Percentiles rank a stretch among this genome's conserved stretches.
These are phyloP conservation scores for Calephelis nemesis DNA, from an alignment of 1,140 invertebrate genomes.

Conservation along the genomic window DNA sequence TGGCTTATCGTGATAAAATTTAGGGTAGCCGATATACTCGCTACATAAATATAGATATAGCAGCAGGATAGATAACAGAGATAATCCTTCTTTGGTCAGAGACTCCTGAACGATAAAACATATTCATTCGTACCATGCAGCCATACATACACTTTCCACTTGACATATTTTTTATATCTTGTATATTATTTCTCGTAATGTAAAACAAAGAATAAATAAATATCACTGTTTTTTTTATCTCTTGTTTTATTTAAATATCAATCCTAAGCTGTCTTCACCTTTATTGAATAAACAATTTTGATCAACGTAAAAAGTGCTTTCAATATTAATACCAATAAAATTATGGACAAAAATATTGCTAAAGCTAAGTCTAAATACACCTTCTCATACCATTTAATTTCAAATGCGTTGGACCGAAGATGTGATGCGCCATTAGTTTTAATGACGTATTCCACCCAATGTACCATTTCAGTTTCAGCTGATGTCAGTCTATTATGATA, in stretches of 20 bases:
- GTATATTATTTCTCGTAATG: too few species aligned
- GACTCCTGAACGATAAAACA: too few species aligned
- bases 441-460: constrained; percentile 51
- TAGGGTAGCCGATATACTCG: too few species aligned
- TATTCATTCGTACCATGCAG: too few species aligned
- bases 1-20: too few species aligned
- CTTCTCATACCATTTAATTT: constrained; percentile 45
- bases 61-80: too few species aligned
- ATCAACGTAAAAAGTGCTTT: constrained; percentile 11
- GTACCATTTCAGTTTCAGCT: constrained; percentile 40
- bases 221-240: too few species aligned
- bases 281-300: constrained; percentile 8
- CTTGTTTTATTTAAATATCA: not conserved
- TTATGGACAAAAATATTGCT: constrained; percentile 28
- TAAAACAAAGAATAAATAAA: too few species aligned
- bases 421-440: constrained; percentile 46
- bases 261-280: not conserved
- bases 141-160: too few species aligned
- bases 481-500: constrained; percentile 42
- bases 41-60: too few species aligned
- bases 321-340: constrained; percentile 7
- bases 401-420: constrained; percentile 42
- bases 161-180: too few species aligned
- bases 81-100: too few species aligned
- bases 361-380: constrained; percentile 42